Evolutionary conservation across 1,140 invertebrate species (phyloP).

Genomic region (Caenorhabditis inopinata): DNA sequence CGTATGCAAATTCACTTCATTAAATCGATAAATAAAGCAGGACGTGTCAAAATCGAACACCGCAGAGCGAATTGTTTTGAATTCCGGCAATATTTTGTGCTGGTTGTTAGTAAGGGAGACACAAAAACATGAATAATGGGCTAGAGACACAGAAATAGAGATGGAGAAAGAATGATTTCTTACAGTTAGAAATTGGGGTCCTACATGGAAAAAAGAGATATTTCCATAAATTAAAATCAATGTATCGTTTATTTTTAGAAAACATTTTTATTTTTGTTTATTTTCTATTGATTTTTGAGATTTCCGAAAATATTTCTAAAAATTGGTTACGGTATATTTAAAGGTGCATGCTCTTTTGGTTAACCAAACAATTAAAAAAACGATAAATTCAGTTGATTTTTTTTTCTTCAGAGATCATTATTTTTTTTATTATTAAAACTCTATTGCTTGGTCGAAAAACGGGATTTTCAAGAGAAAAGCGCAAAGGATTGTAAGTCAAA

Average conservation of each 20-base stretch:
- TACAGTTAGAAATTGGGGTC: background rate
- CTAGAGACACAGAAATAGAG: background rate
- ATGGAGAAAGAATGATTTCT: background rate
- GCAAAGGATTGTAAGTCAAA: background rate
- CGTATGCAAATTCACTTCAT: too few relatives aligned
- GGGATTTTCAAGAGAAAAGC: background rate
- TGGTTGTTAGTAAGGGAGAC: conserved; percentile 3
- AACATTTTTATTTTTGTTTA: background rate
- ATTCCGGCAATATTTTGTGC: too few relatives aligned
- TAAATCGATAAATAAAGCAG: too few relatives aligned
- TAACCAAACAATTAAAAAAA: too few relatives aligned
- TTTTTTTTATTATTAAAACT: background rate
- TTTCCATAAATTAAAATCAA: background rate
- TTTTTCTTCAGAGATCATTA: too few relatives aligned
- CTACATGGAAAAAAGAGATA: background rate
- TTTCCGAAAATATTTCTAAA: too few relatives aligned
- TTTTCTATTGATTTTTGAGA: background rate
- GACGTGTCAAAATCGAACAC: too few relatives aligned
- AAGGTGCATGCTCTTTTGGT: too few relatives aligned
- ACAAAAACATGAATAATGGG: background rate
- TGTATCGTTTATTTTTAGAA: background rate
- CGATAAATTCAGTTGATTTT: too few relatives aligned
- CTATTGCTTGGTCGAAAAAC: background rate
- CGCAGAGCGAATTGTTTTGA: too few relatives aligned
- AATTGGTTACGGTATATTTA: too few relatives aligned